phyloP scores from a whole-genome alignment of 2,797 vertebrate species.

The Notoglanidium macrostoma region DNA sequence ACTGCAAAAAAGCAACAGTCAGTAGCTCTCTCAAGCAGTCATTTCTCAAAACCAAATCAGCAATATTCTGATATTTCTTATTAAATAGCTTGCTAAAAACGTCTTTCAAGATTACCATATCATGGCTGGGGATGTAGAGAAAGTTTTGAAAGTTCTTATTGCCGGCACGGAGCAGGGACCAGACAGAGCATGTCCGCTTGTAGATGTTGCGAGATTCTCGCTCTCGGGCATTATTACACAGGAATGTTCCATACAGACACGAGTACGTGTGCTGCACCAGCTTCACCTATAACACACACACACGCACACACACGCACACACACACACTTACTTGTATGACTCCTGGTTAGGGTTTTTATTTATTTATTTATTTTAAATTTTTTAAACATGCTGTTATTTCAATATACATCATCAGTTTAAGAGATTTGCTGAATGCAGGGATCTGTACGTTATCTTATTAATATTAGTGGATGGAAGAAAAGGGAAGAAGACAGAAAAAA shows the following conservation, averaged over 20 bases:
- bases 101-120: slow-evolving; percentile 78
- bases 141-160: slow-evolving; percentile 99
- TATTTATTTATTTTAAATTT: not conserved
- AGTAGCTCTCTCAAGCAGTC: not conserved
- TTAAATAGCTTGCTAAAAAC: not conserved
- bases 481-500: not conserved
- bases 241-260: slow-evolving; percentile 96
- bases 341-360: not conserved
- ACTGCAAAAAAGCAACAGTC: not conserved
- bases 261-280: slow-evolving; percentile 98
- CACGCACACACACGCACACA: not conserved
- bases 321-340: not conserved
- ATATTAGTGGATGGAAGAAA: not conserved
- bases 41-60: not conserved
- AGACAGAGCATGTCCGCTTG: slow-evolving; percentile 93
- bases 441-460: not conserved
- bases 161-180: slow-evolving; percentile 91
- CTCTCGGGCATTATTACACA: slow-evolving; percentile 93
- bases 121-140: slow-evolving; percentile 91
- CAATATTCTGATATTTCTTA: not conserved
- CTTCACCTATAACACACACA: slow-evolving; percentile 83
- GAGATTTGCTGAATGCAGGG: not conserved
- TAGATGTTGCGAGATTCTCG: slow-evolving; percentile 91
- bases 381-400: not conserved
- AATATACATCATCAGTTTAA: not conserved